phyloP scores from a whole-genome alignment of 2,888 invertebrate species.

The Nineta flava region DNA sequence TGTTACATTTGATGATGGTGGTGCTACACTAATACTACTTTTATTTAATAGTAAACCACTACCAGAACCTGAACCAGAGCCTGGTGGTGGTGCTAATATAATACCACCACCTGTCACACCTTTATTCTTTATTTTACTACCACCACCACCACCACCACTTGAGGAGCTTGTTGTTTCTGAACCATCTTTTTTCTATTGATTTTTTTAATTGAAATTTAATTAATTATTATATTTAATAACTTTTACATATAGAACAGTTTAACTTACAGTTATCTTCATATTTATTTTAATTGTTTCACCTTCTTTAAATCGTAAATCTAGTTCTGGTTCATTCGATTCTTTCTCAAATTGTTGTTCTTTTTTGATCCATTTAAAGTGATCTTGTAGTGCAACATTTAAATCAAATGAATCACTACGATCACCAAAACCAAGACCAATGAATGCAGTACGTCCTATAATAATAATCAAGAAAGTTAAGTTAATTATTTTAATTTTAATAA shows the following conservation, averaged over 20 bases:
- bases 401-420: constrained; percentile 98
- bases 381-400: constrained; percentile 94
- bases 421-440: constrained; percentile 93
- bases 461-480: constrained; percentile 1
- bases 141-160: constrained; percentile 25
- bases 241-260: not conserved
- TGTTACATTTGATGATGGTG: constrained; percentile 49
- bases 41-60: constrained; percentile 75
- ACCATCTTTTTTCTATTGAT: constrained; percentile 73
- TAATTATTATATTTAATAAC: not conserved
- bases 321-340: constrained; percentile 63
- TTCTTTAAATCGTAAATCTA: constrained; percentile 96
- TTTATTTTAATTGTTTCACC: constrained; percentile 99
- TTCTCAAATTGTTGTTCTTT: constrained; percentile 66
- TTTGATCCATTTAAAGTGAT: constrained; percentile 91
- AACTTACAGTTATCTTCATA: constrained; percentile 80
- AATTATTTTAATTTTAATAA: not conserved
- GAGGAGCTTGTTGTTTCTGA: constrained; percentile 51
- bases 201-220: too few species aligned
- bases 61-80: constrained; percentile 38
- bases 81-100: constrained; percentile 74
- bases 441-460: constrained; percentile 61
- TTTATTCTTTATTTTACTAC: too few species aligned
- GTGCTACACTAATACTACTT: constrained; percentile 54
- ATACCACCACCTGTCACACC: constrained; percentile 32